phyloP scores from a whole-genome alignment of 2,888 invertebrate genomes.

The Alentia gelatinosa region DNA sequence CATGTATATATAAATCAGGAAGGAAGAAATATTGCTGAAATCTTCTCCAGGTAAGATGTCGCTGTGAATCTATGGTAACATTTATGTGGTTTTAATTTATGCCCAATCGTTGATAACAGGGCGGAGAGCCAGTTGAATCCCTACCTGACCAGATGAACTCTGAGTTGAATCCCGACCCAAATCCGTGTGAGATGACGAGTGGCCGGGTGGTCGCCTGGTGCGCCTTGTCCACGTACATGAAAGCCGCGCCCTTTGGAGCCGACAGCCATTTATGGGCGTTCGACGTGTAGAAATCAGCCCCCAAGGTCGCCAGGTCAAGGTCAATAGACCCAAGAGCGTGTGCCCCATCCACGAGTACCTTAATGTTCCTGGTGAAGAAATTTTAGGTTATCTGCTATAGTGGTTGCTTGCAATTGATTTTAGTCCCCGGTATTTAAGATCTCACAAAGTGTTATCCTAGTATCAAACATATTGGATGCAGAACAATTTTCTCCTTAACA shows the following conservation, averaged over 20 bases:
- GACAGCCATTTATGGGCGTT: conserved; percentile 80
- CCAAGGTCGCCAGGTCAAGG: conserved; percentile 68
- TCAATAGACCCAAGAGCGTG: conserved; percentile 76
- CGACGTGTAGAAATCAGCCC: conserved; percentile 77
- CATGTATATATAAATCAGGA: too few species aligned
- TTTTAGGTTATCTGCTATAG: too few species aligned
- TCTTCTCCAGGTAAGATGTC: too few species aligned
- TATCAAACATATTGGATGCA: not conserved
- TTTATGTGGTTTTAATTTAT: too few species aligned
- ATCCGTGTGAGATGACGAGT: conserved; percentile 79
- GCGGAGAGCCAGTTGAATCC: not conserved
- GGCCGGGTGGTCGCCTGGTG: conserved; percentile 71
- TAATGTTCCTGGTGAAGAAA: conserved; percentile 71
- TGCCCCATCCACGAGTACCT: conserved; percentile 78
- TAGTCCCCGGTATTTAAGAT: too few species aligned
- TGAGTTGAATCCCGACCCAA: conserved; percentile 77
- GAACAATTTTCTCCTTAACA: not conserved
- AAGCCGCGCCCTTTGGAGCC: conserved; percentile 77
- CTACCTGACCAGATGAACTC: conserved; percentile 80
- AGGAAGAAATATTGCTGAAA: too few species aligned
- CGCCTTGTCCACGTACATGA: conserved; percentile 74
- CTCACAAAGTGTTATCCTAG: too few species aligned
- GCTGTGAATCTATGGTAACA: too few species aligned
- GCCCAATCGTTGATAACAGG: too few species aligned
- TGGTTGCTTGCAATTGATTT: too few species aligned